These are phyloP conservation scores for Eupithecia vulgata DNA, from an alignment of 2,888 invertebrate genomes.

Conservation along the genomic window DNA sequence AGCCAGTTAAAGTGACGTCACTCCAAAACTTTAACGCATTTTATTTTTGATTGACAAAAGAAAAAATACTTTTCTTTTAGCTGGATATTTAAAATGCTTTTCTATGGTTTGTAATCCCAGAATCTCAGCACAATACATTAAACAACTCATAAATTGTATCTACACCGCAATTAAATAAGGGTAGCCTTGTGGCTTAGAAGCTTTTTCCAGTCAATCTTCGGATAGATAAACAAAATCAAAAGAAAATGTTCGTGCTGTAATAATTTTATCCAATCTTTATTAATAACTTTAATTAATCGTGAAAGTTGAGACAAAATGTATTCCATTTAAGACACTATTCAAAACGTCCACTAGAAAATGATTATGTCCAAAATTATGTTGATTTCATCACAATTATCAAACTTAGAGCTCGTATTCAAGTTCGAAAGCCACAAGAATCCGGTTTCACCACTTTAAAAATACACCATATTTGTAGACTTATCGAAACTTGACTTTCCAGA, in stretches of 20 bases:
- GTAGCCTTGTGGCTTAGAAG: not conserved
- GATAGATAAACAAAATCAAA: not conserved
- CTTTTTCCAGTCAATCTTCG: not conserved
- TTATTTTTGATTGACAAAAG: no score
- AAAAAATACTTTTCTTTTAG: no score
- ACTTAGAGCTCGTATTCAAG: constrained; percentile 15
- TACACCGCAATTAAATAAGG: no score
- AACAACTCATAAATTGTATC: not conserved
- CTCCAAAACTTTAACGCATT: no score
- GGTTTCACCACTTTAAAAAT: constrained; percentile 28
- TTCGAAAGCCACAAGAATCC: constrained; percentile 23
- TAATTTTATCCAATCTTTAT: no score
- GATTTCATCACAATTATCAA: constrained; percentile 21
- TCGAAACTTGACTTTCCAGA: constrained; percentile 27
- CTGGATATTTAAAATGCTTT: not conserved
- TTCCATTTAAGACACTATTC: not conserved
- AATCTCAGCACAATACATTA: not conserved
- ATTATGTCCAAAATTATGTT: not conserved
- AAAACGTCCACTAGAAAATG: not conserved
- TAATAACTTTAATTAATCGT: not conserved
- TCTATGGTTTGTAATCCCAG: not conserved
- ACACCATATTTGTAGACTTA: constrained; percentile 28
- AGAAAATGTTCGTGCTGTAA: not conserved
- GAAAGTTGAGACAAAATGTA: not conserved
- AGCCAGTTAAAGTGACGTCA: no score